Evolutionary conservation across 2,888 invertebrate genomes (phyloP).

Genomic region (Hypsopygia costalis): DNA sequence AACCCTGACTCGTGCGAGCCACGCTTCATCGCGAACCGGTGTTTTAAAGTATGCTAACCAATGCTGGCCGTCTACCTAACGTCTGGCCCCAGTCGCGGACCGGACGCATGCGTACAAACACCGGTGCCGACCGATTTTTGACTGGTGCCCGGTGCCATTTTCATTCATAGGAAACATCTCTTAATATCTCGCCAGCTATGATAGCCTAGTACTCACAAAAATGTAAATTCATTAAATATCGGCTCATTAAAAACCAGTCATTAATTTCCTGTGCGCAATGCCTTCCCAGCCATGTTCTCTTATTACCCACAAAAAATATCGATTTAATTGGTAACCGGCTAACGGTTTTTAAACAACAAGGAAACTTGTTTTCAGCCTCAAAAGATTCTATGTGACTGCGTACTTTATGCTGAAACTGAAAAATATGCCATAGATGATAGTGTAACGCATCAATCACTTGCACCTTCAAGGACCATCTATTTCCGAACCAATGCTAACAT

Average conservation of each 20-base stretch:
- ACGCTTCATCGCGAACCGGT: no score
- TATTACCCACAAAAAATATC: conserved; percentile 19
- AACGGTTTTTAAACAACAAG: no score
- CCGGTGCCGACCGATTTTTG: no score
- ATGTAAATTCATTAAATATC: no score
- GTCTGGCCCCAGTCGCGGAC: conserved; percentile 18
- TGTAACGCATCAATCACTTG: conserved; percentile 22
- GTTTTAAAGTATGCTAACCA: no score
- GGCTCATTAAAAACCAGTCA: no score
- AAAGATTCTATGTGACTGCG: no score
- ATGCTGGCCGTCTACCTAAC: conserved; percentile 14
- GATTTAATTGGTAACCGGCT: conserved; percentile 1
- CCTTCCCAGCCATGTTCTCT: conserved; percentile 26
- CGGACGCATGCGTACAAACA: conserved; percentile 42
- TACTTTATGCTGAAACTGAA: neutral
- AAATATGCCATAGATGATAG: neutral
- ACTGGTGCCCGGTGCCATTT: no score
- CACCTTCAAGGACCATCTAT: conserved; percentile 40
- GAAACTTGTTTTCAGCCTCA: no score
- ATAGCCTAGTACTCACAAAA: conserved; percentile 22
- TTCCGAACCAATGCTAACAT: conserved; percentile 45
- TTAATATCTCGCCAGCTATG: conserved; percentile 26
- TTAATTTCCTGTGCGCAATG: no score
- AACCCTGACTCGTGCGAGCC: no score
- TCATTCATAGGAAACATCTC: conserved; percentile 34